phyloP scores from a whole-genome alignment of 2,888 invertebrate genomes.

The Cancer borealis region DNA sequence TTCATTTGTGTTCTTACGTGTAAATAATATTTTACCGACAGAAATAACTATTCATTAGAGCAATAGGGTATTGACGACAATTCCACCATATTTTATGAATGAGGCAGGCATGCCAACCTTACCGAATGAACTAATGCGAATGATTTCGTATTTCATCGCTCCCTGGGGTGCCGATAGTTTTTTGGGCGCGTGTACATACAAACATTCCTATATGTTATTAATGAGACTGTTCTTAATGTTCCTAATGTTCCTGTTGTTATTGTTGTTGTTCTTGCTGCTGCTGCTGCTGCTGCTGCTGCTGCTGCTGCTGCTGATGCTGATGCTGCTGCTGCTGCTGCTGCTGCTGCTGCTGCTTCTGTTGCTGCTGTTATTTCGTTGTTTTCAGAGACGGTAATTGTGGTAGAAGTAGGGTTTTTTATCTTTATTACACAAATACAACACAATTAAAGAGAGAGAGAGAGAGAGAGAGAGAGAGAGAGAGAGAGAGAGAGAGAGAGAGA shows the following conservation, averaged over 20 bases:
- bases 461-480: constrained; percentile 26
- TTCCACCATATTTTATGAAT: too few species aligned
- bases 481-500: background rate
- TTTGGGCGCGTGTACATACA: background rate
- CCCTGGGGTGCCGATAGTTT: too few species aligned
- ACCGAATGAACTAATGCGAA: too few species aligned
- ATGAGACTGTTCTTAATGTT: too few species aligned
- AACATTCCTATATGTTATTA: background rate
- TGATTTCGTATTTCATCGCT: too few species aligned
- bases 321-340: background rate
- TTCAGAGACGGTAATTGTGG: background rate
- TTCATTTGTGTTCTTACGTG: too few species aligned
- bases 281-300: background rate
- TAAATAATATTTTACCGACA: too few species aligned
- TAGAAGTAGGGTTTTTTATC: background rate
- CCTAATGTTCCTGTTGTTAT: background rate
- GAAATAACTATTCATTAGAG: too few species aligned
- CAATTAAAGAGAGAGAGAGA: too few species aligned
- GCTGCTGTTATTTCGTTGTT: background rate
- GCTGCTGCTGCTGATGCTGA: background rate
- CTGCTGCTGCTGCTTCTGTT: background rate
- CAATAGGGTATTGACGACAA: too few species aligned
- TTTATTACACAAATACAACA: background rate
- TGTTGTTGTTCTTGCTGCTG: background rate
- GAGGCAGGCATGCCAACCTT: too few species aligned